These are phyloP conservation scores for Ancistrus triradiatus DNA, from an alignment of 2,113 vertebrate genomes.

Conservation along the genomic window DNA sequence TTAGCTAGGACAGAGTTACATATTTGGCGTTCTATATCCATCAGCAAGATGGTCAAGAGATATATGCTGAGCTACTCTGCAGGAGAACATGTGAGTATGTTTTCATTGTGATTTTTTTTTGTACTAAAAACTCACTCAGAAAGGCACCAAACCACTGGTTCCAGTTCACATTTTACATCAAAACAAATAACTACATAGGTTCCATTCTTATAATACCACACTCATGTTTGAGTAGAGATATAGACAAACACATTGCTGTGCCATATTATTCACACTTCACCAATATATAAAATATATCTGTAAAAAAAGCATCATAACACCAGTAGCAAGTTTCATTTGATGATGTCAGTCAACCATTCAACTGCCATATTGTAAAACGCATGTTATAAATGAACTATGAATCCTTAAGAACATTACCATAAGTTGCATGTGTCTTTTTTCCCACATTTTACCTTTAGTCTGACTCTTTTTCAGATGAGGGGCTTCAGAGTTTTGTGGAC, in stretches of 20 bases:
- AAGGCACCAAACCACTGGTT: no score
- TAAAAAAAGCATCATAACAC: no score
- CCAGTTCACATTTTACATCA: no score
- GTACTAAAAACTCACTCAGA: no score
- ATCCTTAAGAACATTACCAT: neutral
- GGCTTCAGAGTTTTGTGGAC: conserved; percentile 68
- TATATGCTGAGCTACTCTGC: conserved; percentile 10
- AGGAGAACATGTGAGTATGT: conserved; percentile 37
- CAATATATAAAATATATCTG: no score
- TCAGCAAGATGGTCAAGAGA: conserved; percentile 13
- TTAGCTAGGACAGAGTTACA: conserved; percentile 2
- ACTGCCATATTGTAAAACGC: neutral
- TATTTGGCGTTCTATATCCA: conserved; percentile 5
- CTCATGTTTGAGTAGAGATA: no score
- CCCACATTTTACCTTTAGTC: neutral
- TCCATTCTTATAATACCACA: no score
- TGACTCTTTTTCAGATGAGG: conserved; percentile 34
- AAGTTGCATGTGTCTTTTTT: neutral
- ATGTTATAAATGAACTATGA: neutral
- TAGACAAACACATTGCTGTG: no score
- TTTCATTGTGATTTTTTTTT: neutral
- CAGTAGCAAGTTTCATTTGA: neutral
- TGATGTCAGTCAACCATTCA: neutral
- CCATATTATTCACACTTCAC: no score
- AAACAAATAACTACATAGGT: no score